Conservation (phyloP, 2,797 vertebrate species). For the Pseudomugil gertrudae region DNA sequence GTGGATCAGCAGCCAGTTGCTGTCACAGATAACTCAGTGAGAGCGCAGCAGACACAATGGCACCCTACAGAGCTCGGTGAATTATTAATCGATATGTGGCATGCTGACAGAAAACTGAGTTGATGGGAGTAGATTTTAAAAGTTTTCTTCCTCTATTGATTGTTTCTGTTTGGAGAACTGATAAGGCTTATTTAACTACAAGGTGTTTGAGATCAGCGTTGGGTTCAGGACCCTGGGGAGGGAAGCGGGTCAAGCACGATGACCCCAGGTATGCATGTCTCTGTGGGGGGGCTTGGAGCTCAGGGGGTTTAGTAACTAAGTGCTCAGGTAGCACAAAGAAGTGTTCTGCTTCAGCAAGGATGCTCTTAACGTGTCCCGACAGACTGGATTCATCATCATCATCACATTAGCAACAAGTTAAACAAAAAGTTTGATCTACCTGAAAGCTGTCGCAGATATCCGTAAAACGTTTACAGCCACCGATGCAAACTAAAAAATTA, state of each 20-base stretch:
- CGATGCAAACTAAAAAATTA: neutral
- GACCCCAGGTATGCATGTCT: constrained; percentile 69
- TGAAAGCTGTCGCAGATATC: neutral
- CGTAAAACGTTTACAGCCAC: neutral
- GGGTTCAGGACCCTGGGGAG: constrained; percentile 23
- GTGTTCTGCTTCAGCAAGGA: constrained; percentile 64
- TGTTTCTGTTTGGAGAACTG: constrained; percentile 28
- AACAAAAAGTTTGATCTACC: constrained; percentile 1
- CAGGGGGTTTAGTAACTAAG: constrained; percentile 49
- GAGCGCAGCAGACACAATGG: constrained; percentile 64
- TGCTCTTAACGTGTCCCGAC: constrained; percentile 36
- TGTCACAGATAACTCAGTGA: constrained; percentile 70
- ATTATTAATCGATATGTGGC: constrained; percentile 79
- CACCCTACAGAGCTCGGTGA: constrained; percentile 66
- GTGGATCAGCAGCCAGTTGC: constrained; percentile 57
- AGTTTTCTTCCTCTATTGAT: constrained; percentile 33
- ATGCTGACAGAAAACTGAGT: constrained; percentile 55
- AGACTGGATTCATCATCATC: constrained; percentile 20
- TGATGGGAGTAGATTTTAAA: constrained; percentile 39
- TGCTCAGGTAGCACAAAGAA: constrained; percentile 67
- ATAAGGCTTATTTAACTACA: constrained; percentile 28
- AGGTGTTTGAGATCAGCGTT: constrained; percentile 31
- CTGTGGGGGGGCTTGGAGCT: constrained; percentile 61
- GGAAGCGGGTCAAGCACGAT: constrained; percentile 67
- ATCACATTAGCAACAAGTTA: constrained; percentile 24